Conservation (phyloP, 2,888 invertebrate species). For the Pseudanteris insignis region DNA sequence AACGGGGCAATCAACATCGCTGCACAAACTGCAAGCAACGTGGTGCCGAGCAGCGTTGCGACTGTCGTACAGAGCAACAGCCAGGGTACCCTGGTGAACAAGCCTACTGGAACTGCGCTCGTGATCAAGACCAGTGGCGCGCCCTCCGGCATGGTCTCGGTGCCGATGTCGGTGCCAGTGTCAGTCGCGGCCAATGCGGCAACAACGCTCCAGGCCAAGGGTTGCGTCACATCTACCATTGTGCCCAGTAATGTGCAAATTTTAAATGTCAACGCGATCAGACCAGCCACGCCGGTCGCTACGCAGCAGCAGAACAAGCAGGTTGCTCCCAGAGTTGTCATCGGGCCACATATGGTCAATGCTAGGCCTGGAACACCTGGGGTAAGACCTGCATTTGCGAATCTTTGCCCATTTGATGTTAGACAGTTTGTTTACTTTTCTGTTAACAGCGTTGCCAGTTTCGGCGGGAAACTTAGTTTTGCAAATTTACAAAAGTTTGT, state of each 20-base stretch:
- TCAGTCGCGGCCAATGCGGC: slow-evolving; percentile 58
- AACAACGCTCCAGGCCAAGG: slow-evolving; percentile 58
- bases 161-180: slow-evolving; percentile 64
- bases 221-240: slow-evolving; percentile 69
- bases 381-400: too few relatives aligned
- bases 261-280: slow-evolving; percentile 76
- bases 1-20: slow-evolving; percentile 77
- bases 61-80: slow-evolving; percentile 50
- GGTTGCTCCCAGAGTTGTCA: slow-evolving; percentile 83
- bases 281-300: slow-evolving; percentile 77
- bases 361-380: slow-evolving; percentile 83
- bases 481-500: too few relatives aligned
- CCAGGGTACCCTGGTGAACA: slow-evolving; percentile 53
- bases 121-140: slow-evolving; percentile 66
- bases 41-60: slow-evolving; percentile 49
- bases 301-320: slow-evolving; percentile 73
- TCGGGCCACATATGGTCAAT: slow-evolving; percentile 85
- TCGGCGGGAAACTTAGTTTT: too few relatives aligned
- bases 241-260: slow-evolving; percentile 83
- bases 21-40: slow-evolving; percentile 69
- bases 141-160: slow-evolving; percentile 64
- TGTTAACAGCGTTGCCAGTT: too few relatives aligned
- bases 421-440: too few relatives aligned
- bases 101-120: slow-evolving; percentile 64
- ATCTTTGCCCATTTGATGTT: too few relatives aligned